These are phyloP conservation scores for Molorchus minor DNA, from an alignment of 2,888 invertebrate species.

Conservation along the genomic window DNA sequence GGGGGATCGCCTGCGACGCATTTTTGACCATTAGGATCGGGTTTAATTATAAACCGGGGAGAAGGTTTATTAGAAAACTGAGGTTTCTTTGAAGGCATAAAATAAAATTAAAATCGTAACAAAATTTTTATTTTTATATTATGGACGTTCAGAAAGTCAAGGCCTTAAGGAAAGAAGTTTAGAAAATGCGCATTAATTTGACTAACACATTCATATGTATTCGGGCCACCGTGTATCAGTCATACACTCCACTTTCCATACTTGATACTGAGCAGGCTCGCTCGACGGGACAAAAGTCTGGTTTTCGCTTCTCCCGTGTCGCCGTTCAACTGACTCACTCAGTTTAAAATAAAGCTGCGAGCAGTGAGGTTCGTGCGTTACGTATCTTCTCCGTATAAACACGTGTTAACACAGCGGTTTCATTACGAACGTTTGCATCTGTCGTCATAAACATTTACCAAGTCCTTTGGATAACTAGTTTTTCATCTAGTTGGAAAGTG, in stretches of 20 bases:
- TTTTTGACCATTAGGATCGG: no score
- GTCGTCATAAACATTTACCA: background rate
- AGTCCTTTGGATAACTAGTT: background rate
- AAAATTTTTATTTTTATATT: no score
- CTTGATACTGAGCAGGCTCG: background rate
- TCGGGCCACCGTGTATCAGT: background rate
- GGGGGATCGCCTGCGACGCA: no score
- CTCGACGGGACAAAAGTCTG: background rate
- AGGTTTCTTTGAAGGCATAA: no score
- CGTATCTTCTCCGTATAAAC: background rate
- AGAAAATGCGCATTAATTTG: no score
- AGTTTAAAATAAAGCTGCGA: background rate
- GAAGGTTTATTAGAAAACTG: no score
- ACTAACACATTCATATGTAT: no score
- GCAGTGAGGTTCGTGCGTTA: background rate
- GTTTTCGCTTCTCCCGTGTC: background rate
- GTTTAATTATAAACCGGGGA: no score
- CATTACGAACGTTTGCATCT: background rate
- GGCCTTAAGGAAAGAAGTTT: no score
- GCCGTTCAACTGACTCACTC: constrained; percentile 3
- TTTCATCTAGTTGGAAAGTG: background rate
- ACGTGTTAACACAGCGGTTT: background rate
- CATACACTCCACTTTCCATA: constrained; percentile 1
- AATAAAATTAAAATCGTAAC: no score
- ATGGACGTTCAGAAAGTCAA: no score